phyloP scores from a whole-genome alignment of 2,797 vertebrate genomes.

The Dendrocincla tyrannina region DNA sequence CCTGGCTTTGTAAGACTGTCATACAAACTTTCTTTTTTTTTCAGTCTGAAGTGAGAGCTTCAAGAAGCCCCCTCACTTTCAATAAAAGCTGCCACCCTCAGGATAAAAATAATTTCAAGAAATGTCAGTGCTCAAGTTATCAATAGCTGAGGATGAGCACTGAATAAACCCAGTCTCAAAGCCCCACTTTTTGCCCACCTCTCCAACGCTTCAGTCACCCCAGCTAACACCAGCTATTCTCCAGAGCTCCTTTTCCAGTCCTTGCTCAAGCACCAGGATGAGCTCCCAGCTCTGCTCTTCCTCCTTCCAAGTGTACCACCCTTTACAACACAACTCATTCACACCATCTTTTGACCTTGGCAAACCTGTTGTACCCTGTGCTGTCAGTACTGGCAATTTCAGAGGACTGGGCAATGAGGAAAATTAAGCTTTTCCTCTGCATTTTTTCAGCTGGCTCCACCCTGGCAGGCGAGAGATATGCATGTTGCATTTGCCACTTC shows the following conservation, averaged over 20 bases:
- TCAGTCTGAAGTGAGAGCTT: slow-evolving; percentile 52
- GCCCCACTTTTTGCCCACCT: slow-evolving; percentile 25
- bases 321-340: neutral
- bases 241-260: neutral
- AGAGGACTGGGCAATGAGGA: neutral
- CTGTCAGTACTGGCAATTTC: neutral
- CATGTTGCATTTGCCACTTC: accelerated
- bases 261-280: neutral
- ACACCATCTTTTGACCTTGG: neutral
- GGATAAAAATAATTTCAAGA: slow-evolving; percentile 65
- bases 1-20: neutral
- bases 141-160: slow-evolving; percentile 46
- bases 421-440: neutral
- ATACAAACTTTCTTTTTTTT: neutral
- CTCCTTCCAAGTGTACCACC: neutral
- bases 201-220: neutral
- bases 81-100: slow-evolving; percentile 64
- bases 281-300: neutral
- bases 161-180: neutral
- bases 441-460: neutral
- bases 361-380: neutral
- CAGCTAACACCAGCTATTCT: neutral
- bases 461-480: neutral
- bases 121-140: slow-evolving; percentile 64
- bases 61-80: slow-evolving; percentile 62